Conservation (phyloP, 2,113 vertebrate species). For the Chloropsis cyanopogon region DNA sequence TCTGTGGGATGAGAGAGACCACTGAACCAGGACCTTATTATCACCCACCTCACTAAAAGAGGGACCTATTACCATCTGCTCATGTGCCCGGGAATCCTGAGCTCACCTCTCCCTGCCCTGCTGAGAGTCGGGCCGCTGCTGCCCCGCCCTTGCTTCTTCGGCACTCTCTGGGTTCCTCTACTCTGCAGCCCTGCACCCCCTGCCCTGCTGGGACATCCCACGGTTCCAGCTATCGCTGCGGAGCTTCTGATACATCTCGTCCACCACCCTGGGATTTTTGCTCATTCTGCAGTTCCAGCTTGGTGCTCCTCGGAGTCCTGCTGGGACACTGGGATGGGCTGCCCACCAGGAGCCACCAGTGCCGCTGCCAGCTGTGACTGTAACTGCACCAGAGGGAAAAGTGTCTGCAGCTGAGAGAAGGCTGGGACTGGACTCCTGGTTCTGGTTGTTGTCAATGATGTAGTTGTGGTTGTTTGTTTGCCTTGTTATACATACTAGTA, state of each 20-base stretch:
- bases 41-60: too few relatives aligned
- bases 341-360: neutral
- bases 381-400: neutral
- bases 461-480: neutral
- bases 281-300: neutral
- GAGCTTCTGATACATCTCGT: neutral
- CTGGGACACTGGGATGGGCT: accelerated
- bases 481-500: neutral
- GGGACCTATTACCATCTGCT: too few relatives aligned
- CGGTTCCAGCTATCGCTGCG: neutral
- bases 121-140: neutral
- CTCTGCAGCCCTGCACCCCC: neutral
- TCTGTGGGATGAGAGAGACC: too few relatives aligned
- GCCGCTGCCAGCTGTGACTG: neutral
- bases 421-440: neutral
- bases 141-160: neutral
- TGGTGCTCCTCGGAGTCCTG: neutral
- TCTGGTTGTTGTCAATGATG: neutral
- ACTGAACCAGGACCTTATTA: too few relatives aligned
- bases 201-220: neutral
- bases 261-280: neutral
- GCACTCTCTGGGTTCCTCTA: neutral
- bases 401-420: neutral
- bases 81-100: neutral
- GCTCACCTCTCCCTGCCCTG: neutral